These are phyloP conservation scores for Neogale vison DNA, from an alignment of 2,113 vertebrate genomes.

Conservation along the genomic window DNA sequence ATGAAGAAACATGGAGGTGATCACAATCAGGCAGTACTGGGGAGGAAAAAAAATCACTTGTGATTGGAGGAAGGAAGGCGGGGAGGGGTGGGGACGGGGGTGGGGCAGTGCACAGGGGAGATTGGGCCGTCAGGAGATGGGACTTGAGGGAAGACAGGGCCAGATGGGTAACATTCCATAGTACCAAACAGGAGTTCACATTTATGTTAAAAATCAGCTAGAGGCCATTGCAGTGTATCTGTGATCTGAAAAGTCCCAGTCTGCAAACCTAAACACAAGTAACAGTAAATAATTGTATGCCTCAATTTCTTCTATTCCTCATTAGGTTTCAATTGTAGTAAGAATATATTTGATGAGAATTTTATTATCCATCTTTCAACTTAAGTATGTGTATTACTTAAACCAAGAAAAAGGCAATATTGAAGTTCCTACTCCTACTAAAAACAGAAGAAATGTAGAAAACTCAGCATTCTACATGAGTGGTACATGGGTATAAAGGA, in stretches of 20 bases:
- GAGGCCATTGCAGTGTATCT: background rate
- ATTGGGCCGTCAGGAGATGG: fast-evolving
- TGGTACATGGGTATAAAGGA: background rate
- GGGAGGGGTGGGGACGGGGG: fast-evolving
- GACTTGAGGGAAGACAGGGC: background rate
- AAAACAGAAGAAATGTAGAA: background rate
- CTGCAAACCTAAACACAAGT: background rate
- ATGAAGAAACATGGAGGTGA: background rate
- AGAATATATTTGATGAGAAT: background rate
- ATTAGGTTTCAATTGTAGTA: background rate
- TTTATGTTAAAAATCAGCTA: background rate
- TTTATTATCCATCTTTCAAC: background rate
- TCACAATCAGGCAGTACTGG: fast-evolving
- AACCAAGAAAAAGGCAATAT: background rate
- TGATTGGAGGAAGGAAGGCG: background rate
- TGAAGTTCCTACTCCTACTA: background rate
- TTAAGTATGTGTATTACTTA: background rate
- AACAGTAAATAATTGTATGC: fast-evolving
- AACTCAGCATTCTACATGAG: background rate
- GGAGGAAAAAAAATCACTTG: background rate
- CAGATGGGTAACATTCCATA: no score
- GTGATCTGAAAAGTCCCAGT: background rate
- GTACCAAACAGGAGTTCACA: background rate
- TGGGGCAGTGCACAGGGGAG: background rate
- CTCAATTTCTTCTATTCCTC: background rate